Base-by-base conservation (phyloP, 2,797 vertebrate genomes). In the Masticophis lateralis region DNA sequence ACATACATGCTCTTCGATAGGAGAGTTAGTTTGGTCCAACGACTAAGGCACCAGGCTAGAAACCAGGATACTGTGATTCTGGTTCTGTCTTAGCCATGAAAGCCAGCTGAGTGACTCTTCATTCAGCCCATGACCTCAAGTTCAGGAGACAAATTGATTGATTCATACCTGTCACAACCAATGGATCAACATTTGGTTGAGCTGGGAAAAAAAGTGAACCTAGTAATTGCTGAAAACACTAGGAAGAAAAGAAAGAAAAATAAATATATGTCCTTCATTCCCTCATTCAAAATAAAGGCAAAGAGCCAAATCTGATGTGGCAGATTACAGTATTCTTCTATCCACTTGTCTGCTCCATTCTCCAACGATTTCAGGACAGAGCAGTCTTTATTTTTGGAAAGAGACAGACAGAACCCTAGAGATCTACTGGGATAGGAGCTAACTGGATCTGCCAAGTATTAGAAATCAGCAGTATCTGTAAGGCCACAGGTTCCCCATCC, bases 251-350 rank as follows among this genome's bases (percentile, higher is more conserved):
- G 66, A 74, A 74, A 37, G 66, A 37, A 74, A 74, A 74, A 74
- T 74, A 74, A 74, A 74, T 74, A 86, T 89, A 89, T 94, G 95
- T 96, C 96, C 95, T 96, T 90, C 95, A 94, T 95, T 95, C 94
- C 95, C 95, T 96, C 95, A 95, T 95, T 93, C 94, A 9, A 57
- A 10, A 83, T 63, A 28, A 86, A 93, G 32, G 32, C 79, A 12
- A 10, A 87, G 28, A 22, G 28, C 86, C n/a, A 74, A 79, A 53
- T 14, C 4, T 5, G 63, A 60, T 60, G 2, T 12, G 22, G 28
- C 32, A 5, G 59, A 16, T 87, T 14, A 12, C 12, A 79, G 14
- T 13, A 27, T 83, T 74, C 8, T 51, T 60, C 28, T 14, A 5
- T 83, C 16, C 55, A 56, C 28, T 25, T 4, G 9, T 51, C 63